Evolutionary conservation across 1,140 invertebrate species (phyloP).

Genomic region (Heliothis subflexa): DNA sequence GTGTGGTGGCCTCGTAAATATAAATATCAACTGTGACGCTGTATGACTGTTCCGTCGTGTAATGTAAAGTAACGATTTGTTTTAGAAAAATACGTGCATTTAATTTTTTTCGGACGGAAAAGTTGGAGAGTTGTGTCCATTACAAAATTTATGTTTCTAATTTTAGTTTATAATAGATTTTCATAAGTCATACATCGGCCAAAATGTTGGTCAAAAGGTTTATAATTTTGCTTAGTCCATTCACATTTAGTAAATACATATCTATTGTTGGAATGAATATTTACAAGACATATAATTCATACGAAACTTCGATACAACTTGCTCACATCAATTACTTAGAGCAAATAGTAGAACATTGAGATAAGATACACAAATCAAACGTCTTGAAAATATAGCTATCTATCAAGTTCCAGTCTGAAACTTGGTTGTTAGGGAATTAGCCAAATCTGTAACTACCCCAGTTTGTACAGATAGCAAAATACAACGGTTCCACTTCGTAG

Average conservation of each 20-base stretch:
- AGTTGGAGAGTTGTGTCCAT: neutral
- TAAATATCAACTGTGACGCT: conserved; percentile 54
- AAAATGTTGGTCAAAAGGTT: neutral
- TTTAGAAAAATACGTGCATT: conserved; percentile 6
- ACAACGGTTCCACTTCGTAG: conserved; percentile 47
- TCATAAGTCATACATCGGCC: neutral
- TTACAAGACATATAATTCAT: conserved; percentile 1
- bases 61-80: conserved; percentile 37
- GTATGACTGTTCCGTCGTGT: conserved; percentile 9
- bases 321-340: conserved; percentile 31
- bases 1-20: conserved; percentile 62
- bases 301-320: conserved; percentile 16
- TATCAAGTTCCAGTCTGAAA: conserved; percentile 52
- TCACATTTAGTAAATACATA: neutral
- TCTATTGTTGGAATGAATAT: neutral
- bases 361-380: conserved; percentile 40
- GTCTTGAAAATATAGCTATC: conserved; percentile 44
- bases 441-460: conserved; percentile 50
- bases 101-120: conserved; percentile 8
- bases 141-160: neutral
- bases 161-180: neutral
- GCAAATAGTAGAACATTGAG: conserved; percentile 28
- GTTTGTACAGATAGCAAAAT: conserved; percentile 51
- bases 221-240: conserved; percentile 9
- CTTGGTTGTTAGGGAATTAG: conserved; percentile 51